phyloP scores from a whole-genome alignment of 92 coral and sea anemone genomes.

The Actinernus sp. region DNA sequence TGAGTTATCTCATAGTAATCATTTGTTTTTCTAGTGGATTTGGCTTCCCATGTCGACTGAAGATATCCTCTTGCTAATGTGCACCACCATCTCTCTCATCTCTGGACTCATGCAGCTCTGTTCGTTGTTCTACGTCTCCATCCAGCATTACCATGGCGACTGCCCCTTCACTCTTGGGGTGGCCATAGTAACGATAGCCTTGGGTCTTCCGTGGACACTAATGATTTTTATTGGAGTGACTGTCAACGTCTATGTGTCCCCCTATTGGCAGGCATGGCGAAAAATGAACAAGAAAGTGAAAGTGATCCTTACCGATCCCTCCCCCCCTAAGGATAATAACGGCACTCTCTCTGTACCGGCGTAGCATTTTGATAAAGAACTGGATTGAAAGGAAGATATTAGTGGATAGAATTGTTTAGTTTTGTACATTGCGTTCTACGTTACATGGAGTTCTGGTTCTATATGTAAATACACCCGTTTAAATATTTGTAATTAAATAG shows the following conservation, averaged over 20 bases:
- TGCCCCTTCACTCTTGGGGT: constrained; percentile 5
- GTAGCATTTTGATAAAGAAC: no score
- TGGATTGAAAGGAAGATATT: no score
- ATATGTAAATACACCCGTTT: no score
- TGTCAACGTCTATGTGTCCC: neutral
- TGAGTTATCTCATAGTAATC: no score
- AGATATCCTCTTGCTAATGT: constrained; percentile 1
- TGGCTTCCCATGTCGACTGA: constrained; percentile 36
- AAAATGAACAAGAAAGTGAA: constrained; percentile 14
- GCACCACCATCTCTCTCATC: constrained; percentile 4
- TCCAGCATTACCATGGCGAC: neutral
- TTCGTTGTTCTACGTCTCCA: constrained; percentile 3
- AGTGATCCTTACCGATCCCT: neutral
- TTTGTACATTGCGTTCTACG: no score
- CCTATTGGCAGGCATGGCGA: constrained; percentile 24
- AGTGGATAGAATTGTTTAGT: no score
- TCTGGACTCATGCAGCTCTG: constrained; percentile 17
- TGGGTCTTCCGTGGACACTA: constrained; percentile 29
- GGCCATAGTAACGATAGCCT: constrained; percentile 8
- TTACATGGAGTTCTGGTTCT: no score
- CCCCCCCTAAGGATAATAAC: no score
- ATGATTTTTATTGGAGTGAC: neutral
- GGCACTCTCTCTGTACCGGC: no score
- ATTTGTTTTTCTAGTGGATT: constrained; percentile 23
- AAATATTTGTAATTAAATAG: no score